phyloP scores from a whole-genome alignment of 2,113 vertebrate genomes.

The Myodes glareolus region DNA sequence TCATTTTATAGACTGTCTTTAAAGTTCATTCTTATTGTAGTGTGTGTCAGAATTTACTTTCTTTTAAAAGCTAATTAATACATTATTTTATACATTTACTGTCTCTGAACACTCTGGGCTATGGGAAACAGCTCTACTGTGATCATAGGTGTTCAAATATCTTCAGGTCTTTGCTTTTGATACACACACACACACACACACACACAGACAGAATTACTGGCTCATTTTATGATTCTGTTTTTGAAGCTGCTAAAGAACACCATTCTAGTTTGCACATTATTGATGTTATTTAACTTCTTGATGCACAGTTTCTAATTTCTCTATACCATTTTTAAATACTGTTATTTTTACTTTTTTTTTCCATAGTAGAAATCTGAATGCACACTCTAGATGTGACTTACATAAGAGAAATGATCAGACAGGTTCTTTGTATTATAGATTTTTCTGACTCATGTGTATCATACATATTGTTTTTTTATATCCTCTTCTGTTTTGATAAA shows the following conservation, averaged over 20 bases:
- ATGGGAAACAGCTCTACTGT: neutral
- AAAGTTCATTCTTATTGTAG: neutral
- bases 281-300: neutral
- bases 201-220: neutral
- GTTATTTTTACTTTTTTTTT: neutral
- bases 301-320: neutral
- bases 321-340: neutral
- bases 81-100: neutral
- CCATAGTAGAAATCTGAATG: neutral
- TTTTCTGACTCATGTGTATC: neutral
- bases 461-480: neutral
- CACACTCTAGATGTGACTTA: constrained; percentile 2
- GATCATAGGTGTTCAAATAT: neutral
- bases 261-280: neutral
- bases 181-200: neutral
- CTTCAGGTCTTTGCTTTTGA: neutral
- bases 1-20: neutral
- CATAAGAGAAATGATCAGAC: constrained; percentile 13
- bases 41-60: neutral
- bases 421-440: neutral
- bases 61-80: constrained; percentile 10
- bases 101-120: neutral
- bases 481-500: constrained; percentile 19
- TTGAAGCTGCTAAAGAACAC: neutral
- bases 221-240: neutral